Evolutionary conservation across 1,140 invertebrate genomes (phyloP), one percentile per base, ranked within the genome.

Genomic region (Drosophila bocki): DNA sequence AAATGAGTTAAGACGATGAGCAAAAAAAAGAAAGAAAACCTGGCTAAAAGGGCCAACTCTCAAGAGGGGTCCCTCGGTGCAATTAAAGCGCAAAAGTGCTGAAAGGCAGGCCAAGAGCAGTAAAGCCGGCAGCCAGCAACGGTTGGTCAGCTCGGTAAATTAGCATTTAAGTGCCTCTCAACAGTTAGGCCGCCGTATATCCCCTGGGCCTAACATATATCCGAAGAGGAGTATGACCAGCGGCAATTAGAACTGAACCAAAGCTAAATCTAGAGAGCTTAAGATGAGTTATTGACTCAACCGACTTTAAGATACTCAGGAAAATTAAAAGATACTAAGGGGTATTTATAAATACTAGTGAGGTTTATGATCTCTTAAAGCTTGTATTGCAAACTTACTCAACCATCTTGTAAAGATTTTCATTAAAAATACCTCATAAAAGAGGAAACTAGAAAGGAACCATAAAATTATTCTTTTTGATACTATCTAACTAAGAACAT

Each of bases 151-250:
- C 42, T 32, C 26, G 64, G 64, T 39, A 82, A 88, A 83, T 84
- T 80, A 88, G 71, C 80, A 88, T 88, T 84, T 88, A 90, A 81
- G 72, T 88, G 80, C 85, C 74, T 68, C 62, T 75, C 63, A 75
- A 74, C 82, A 67, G 80, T 82, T 82, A 72, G 53, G 37, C 68
- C 17, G 11, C 22, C 26, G 17, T 15, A 47, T 60, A 57, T 58
- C 29, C 35, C 19, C 61, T 26, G 61, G 48, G 37, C 32, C n/a
- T 51, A 22, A 29, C 32, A 33, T 37, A 75, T 17, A 58, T 44
- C 60, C 26, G 32, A 26, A 64, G 58, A n/a, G 19, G 29, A 26
- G 74, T 48, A 54, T 61, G 56, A 59, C 75, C 47, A 69, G 74
- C 63, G 74, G 65, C 75, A 71, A 78, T 78, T 58, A 78, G 58